A percentile compares a stretch with the other conserved stretches of the same genome.
These are phyloP conservation scores for Ptyas mucosa DNA, from an alignment of 2,113 vertebrate genomes.

Conservation along the genomic window DNA sequence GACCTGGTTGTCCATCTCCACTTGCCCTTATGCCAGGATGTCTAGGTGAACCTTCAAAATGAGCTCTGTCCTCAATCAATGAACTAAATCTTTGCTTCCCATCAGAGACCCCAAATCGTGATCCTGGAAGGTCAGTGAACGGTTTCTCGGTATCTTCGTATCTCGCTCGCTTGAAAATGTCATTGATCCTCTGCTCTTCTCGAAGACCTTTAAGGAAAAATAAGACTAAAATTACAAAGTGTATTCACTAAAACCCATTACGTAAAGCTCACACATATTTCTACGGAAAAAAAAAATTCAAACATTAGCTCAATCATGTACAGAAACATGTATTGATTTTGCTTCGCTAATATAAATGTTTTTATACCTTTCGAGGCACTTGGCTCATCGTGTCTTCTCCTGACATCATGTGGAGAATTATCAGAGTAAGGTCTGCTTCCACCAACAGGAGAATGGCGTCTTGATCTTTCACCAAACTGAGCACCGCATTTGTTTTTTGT, in stretches of 20 bases:
- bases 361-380: conserved; percentile 71
- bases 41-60: conserved; percentile 71
- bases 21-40: conserved; percentile 69
- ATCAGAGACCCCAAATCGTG: conserved; percentile 76
- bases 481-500: conserved; percentile 72
- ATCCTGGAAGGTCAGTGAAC: conserved; percentile 68
- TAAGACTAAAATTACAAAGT: fast-evolving
- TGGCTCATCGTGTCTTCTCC: conserved; percentile 74
- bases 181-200: conserved; percentile 75
- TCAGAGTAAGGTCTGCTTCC: conserved; percentile 71
- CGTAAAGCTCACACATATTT: conserved; percentile 24
- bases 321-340: conserved; percentile 49
- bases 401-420: conserved; percentile 69
- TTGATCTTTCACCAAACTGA: conserved; percentile 72
- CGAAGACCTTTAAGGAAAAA: conserved; percentile 68
- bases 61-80: conserved; percentile 74
- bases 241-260: neutral
- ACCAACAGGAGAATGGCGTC: conserved; percentile 75
- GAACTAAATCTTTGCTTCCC: conserved; percentile 77
- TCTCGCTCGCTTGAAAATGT: conserved; percentile 72
- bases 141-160: conserved; percentile 78
- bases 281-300: conserved; percentile 46
- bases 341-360: conserved; percentile 45
- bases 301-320: conserved; percentile 65
- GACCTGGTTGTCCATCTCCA: conserved; percentile 67